phyloP scores from a whole-genome alignment of 2,888 invertebrate species.

The Brachypalpus laphriformis region DNA sequence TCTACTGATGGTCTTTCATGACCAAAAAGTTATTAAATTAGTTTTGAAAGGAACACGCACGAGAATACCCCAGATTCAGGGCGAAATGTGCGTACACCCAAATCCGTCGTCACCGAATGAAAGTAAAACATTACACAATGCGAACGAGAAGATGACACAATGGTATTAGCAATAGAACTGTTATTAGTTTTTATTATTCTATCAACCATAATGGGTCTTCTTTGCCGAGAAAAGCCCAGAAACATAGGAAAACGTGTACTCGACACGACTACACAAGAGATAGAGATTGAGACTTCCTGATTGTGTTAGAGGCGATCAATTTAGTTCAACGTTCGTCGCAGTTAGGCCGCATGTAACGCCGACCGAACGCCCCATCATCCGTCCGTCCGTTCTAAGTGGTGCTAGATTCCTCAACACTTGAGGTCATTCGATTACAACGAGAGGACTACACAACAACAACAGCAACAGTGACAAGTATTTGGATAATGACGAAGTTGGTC shows the following conservation, averaged over 20 bases:
- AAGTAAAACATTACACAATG: conserved; percentile 41
- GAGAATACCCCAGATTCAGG: not conserved
- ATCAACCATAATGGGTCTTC: conserved; percentile 43
- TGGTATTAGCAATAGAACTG: conserved; percentile 54
- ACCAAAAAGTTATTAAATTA: conserved; percentile 46
- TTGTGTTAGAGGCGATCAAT: conserved; percentile 68
- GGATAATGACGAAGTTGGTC: conserved; percentile 49
- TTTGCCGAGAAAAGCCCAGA: not conserved
- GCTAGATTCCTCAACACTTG: conserved; percentile 56
- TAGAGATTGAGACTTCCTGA: conserved; percentile 71
- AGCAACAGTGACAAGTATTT: conserved; percentile 5
- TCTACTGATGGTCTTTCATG: conserved; percentile 12
- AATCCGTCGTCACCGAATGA: conserved; percentile 1
- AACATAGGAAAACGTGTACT: conserved; percentile 4
- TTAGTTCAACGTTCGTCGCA: conserved; percentile 50
- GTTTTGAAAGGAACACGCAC: conserved; percentile 47
- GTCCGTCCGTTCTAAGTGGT: conserved; percentile 23
- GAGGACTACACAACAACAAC: not conserved
- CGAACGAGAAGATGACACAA: conserved; percentile 20
- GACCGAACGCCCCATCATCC: not conserved
- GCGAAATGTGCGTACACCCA: not conserved
- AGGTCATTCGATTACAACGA: conserved; percentile 66
- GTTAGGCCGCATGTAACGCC: conserved; percentile 16
- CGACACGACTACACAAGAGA: conserved; percentile 18
- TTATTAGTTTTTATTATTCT: conserved; percentile 60